Evolutionary conservation across 2,888 invertebrate species (phyloP).

Genomic region (Sinohyriopsis cumingii): DNA sequence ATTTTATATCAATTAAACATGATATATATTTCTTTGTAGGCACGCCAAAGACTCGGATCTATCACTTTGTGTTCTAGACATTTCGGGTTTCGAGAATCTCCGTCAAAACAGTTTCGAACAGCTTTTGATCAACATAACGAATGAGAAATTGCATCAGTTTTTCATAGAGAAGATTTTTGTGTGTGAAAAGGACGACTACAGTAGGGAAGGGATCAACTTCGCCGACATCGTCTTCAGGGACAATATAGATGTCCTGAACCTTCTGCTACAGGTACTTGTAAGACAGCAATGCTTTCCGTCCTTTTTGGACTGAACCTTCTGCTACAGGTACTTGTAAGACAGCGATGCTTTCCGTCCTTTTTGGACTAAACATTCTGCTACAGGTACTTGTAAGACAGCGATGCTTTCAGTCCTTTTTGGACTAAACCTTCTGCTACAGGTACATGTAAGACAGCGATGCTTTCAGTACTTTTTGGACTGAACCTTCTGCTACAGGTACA

Average conservation of each 20-base stretch:
- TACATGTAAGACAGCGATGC: no score
- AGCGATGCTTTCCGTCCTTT: no score
- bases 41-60: slow-evolving; percentile 1
- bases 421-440: no score
- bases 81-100: slow-evolving; percentile 51
- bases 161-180: slow-evolving; percentile 51
- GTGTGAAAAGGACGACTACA: slow-evolving; percentile 42
- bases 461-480: no score
- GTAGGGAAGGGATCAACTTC: slow-evolving; percentile 37
- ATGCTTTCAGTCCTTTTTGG: no score
- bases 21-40: not conserved
- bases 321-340: no score
- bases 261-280: slow-evolving; percentile 41
- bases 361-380: slow-evolving; percentile 43
- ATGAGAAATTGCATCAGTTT: slow-evolving; percentile 52
- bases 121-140: slow-evolving; percentile 49
- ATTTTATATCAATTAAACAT: no score
- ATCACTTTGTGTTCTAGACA: slow-evolving; percentile 44
- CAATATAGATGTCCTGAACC: slow-evolving; percentile 36
- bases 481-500: slow-evolving; percentile 43
- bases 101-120: slow-evolving; percentile 47
- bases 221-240: slow-evolving; percentile 32
- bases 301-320: no score
- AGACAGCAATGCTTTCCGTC: not conserved
- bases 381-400: slow-evolving; percentile 23